Conservation (phyloP, 2,113 vertebrate genomes). For the Pollimyrus isidori region DNA sequence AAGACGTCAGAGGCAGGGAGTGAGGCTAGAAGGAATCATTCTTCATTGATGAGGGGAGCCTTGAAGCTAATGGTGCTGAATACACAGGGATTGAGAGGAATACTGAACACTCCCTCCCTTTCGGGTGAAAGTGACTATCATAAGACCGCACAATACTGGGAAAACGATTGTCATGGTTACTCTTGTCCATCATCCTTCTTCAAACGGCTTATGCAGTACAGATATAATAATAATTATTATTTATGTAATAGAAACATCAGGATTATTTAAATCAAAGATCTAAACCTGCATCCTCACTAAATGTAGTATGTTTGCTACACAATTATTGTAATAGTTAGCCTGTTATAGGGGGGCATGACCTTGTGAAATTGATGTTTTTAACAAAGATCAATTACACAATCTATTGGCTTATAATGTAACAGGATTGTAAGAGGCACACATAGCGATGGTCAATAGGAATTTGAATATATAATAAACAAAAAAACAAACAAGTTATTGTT, state of each 20-base stretch:
- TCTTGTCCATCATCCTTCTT: neutral
- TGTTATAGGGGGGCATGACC: neutral
- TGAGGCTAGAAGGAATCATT: constrained; percentile 11
- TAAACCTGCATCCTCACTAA: neutral
- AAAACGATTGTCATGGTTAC: neutral
- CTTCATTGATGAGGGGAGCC: constrained; percentile 4
- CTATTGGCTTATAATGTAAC: constrained; percentile 2
- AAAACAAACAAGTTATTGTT: neutral
- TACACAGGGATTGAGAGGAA: neutral
- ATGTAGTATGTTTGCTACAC: constrained; percentile 7
- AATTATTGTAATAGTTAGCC: neutral
- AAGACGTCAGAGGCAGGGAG: constrained; percentile 15
- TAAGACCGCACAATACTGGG: neutral
- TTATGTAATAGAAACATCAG: neutral
- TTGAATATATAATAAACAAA: constrained; percentile 21
- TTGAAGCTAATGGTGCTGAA: constrained; percentile 9
- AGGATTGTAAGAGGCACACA: constrained; percentile 10
- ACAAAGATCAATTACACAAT: constrained; percentile 17
- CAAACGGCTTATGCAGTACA: neutral
- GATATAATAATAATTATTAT: neutral
- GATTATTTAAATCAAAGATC: neutral
- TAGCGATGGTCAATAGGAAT: constrained; percentile 15
- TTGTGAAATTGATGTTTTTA: constrained; percentile 12
- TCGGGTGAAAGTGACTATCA: neutral
- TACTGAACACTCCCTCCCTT: neutral